Evolutionary conservation across 2,888 invertebrate species (phyloP).

Genomic region (Diogma glabrata): DNA sequence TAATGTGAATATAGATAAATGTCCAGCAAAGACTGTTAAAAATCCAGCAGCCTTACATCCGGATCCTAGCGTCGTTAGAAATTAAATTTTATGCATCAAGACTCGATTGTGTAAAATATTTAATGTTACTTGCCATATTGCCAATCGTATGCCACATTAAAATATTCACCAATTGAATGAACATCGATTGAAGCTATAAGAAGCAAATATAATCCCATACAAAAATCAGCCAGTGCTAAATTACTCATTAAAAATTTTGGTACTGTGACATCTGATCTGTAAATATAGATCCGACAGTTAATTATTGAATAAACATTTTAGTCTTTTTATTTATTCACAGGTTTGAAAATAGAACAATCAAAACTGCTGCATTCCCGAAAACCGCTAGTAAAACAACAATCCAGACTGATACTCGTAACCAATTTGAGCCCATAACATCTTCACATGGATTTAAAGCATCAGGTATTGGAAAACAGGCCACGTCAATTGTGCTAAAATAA

Average conservation of each 20-base stretch:
- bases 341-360: conserved; percentile 60
- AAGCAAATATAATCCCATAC: conserved; percentile 73
- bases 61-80: conserved; percentile 40
- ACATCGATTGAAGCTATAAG: conserved; percentile 76
- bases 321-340: conserved; percentile 25
- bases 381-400: conserved; percentile 71
- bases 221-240: conserved; percentile 78
- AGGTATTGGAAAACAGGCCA: conserved; percentile 60
- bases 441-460: conserved; percentile 81
- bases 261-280: conserved; percentile 43
- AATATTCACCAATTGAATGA: conserved; percentile 74
- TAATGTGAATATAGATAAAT: conserved; percentile 76
- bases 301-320: neutral
- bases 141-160: conserved; percentile 85
- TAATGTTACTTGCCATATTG: conserved; percentile 61
- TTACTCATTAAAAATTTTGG: conserved; percentile 68
- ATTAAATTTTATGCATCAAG: neutral
- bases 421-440: conserved; percentile 75
- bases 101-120: no score
- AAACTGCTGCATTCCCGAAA: conserved; percentile 71
- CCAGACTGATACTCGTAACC: conserved; percentile 75
- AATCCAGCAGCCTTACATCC: conserved; percentile 83
- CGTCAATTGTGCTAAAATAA: conserved; percentile 34
- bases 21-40: conserved; percentile 75
- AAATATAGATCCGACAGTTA: no score